Base-by-base conservation (phyloP, 2,797 vertebrate genomes). In the Salmo trutta region DNA sequence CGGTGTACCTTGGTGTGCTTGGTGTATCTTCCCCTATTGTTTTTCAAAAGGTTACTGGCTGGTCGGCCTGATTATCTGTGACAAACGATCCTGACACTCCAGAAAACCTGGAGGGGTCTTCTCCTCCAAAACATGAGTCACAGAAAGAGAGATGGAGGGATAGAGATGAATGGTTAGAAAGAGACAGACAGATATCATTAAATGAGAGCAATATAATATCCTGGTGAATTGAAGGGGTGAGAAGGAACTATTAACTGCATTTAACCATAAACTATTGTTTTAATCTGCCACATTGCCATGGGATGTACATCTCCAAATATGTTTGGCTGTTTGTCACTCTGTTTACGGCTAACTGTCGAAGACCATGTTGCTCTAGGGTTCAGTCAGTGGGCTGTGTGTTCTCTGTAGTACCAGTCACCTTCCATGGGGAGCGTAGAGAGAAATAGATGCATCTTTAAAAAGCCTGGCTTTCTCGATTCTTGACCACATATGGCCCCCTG, bases 1-100 rank as follows among this genome's bases (percentile, higher is more conserved):
- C 47, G 31, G 81, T 79, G 80, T 52, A 72, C 79, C 77, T 59
- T 15, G 47, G 66, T 77, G 67, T 74, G 54, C 5, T 41, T 64
- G 62, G 41, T 36, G 33, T 47, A 3, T 67, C 77, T 71, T 76
- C 16, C 79, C 62, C 72, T 85, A 71, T 87, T 89, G 80, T 47
- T 89, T 84, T 86, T 76, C 81, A 83, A 78, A 81, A 87, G 85
- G 82, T 87, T 90, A 79, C 80, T 70, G 81, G 24, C 86, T 87
- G 83, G 81, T 85, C 87, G 83, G 74, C 79, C 86, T 91, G 89
- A 87, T 91, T 88, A 88, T 88, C 86, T 85, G 81, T 85, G 88
- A 90, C 82, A 84, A 86, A 81, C 77, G 78, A 77, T 79, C 85
- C 83, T 84, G 86, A 79, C 73, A 6, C 73, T 82, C 64, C 71